These are phyloP conservation scores for Sepioteuthis lessoniana DNA, from an alignment of 2,888 invertebrate genomes.

Conservation along the genomic window DNA sequence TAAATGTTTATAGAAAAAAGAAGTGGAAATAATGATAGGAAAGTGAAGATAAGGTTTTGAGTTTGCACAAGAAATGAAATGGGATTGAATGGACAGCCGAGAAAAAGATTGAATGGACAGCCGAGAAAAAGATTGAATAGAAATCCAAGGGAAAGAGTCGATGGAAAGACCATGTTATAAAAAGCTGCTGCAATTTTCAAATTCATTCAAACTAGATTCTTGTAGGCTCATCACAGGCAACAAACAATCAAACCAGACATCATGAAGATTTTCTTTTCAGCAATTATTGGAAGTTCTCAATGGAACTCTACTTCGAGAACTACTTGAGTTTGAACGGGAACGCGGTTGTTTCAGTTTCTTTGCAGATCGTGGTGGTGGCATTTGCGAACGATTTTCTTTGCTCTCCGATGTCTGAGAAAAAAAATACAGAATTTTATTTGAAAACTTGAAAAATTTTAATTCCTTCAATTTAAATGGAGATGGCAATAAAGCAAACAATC, in stretches of 20 bases:
- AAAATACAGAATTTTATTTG: background rate
- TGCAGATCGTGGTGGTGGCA: slow-evolving; percentile 43
- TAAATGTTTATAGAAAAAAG: background rate
- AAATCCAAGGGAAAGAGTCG: background rate
- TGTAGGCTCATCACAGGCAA: background rate
- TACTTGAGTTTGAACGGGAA: background rate
- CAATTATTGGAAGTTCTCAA: background rate
- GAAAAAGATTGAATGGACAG: too few species aligned
- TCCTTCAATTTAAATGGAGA: background rate
- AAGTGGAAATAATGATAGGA: too few species aligned
- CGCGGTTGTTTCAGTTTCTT: background rate
- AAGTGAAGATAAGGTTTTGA: too few species aligned
- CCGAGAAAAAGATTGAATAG: background rate
- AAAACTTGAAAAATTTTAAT: background rate
- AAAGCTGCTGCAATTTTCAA: background rate
- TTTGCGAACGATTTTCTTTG: slow-evolving; percentile 56
- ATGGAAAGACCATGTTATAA: background rate
- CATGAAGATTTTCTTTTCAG: background rate
- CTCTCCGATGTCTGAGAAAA: slow-evolving; percentile 55
- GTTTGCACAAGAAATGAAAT: background rate
- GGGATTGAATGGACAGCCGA: background rate
- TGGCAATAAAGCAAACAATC: background rate
- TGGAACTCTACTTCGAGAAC: background rate
- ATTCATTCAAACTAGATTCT: background rate
- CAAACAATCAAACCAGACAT: background rate